Percentiles rank a stretch among this genome's conserved stretches.
Evolutionary conservation across 1,140 invertebrate species (phyloP).

Genomic region (Drosophila subpulchrella): DNA sequence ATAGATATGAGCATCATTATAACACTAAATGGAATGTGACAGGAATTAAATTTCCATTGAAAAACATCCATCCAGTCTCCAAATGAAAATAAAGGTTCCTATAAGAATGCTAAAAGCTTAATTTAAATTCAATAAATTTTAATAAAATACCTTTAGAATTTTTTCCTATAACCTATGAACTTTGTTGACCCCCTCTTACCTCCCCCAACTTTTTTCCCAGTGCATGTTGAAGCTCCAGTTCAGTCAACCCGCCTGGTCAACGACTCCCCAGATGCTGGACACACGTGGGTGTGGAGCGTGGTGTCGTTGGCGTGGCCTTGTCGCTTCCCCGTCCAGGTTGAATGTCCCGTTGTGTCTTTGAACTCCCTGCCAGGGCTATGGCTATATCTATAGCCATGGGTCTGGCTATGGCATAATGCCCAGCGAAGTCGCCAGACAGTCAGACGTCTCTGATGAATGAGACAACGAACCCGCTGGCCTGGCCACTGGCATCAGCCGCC

Average conservation of each 20-base stretch:
- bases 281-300: slow-evolving; percentile 69
- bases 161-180: background rate
- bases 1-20: too few relatives aligned
- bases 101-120: too few relatives aligned
- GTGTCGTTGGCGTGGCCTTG: slow-evolving; percentile 70
- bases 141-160: too few relatives aligned
- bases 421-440: slow-evolving; percentile 68
- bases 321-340: slow-evolving; percentile 67
- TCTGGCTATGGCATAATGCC: slow-evolving; percentile 71
- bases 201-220: background rate
- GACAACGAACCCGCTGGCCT: slow-evolving; percentile 66
- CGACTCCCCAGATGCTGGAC: slow-evolving; percentile 54
- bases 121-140: too few relatives aligned
- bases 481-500: slow-evolving; percentile 35
- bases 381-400: slow-evolving; percentile 9
- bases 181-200: background rate
- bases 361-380: slow-evolving; percentile 54
- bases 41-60: too few relatives aligned
- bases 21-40: too few relatives aligned
- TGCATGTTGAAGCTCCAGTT: slow-evolving; percentile 40
- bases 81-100: too few relatives aligned
- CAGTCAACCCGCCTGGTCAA: slow-evolving; percentile 59
- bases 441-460: slow-evolving; percentile 79
- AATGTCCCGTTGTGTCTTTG: slow-evolving; percentile 82
- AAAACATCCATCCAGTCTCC: too few relatives aligned